A percentile compares a stretch with the other conserved stretches of the same genome.
Evolutionary conservation across 1,140 invertebrate species (phyloP).

Genomic region (Calephelis nemesis): DNA sequence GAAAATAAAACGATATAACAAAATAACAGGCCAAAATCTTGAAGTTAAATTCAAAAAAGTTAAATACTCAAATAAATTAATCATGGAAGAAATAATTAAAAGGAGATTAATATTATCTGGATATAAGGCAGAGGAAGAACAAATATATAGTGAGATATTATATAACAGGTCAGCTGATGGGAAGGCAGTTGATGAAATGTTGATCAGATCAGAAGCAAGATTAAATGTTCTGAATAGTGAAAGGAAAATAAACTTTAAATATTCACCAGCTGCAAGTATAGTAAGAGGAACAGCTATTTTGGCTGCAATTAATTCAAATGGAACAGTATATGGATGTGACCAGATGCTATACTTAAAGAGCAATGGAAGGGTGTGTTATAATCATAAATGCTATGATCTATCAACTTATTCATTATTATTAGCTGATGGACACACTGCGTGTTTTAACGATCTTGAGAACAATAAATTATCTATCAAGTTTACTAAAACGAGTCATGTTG

Average conservation of each 20-base stretch:
- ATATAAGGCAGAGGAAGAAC: too few species aligned
- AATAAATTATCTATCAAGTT: neutral
- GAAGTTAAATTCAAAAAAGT: too few species aligned
- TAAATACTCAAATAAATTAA: too few species aligned
- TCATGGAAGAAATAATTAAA: too few species aligned
- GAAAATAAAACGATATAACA: too few species aligned
- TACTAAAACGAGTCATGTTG: neutral
- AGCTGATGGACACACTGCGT: neutral
- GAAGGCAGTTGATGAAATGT: neutral
- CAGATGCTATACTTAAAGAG: constrained; percentile 8
- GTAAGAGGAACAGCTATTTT: neutral
- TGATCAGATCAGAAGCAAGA: neutral
- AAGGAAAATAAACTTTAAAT: neutral
- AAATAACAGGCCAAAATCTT: too few species aligned
- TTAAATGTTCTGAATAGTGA: neutral
- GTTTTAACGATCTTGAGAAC: constrained; percentile 9
- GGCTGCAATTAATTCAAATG: neutral
- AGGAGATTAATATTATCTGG: too few species aligned
- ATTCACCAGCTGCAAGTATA: neutral
- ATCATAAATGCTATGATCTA: constrained; percentile 7
- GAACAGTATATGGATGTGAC: constrained; percentile 1
- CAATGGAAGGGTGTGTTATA: constrained; percentile 11
- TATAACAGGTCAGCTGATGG: neutral
- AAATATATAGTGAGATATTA: neutral
- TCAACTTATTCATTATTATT: neutral